phyloP scores from a whole-genome alignment of 2,888 invertebrate species.

The Parthenolecanium corni region DNA sequence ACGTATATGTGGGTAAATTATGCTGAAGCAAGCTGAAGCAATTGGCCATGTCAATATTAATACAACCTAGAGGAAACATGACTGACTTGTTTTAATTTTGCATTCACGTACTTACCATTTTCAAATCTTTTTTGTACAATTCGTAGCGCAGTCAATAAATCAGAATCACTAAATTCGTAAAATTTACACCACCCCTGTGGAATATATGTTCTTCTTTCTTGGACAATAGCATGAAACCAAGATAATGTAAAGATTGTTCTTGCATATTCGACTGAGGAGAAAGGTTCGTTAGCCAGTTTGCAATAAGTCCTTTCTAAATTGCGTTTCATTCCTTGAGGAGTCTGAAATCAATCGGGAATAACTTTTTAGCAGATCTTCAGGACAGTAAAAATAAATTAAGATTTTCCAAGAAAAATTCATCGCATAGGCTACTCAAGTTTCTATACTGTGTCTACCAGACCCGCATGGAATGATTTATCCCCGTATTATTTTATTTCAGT shows the following conservation, averaged over 20 bases:
- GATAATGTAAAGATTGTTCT: conserved; percentile 62
- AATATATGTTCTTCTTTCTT: conserved; percentile 82
- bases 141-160: conserved; percentile 55
- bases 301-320: conserved; percentile 64
- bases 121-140: conserved; percentile 36
- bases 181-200: conserved; percentile 85
- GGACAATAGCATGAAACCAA: conserved; percentile 77
- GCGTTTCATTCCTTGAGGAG: conserved; percentile 74
- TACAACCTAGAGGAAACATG: too few relatives aligned
- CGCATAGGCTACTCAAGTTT: too few relatives aligned
- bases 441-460: background rate
- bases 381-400: too few relatives aligned
- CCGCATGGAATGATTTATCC: too few relatives aligned
- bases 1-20: too few relatives aligned
- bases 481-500: too few relatives aligned
- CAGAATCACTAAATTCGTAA: conserved; percentile 77
- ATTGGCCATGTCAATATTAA: too few relatives aligned
- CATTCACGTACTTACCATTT: conserved; percentile 38
- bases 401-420: too few relatives aligned
- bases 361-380: background rate
- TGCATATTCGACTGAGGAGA: conserved; percentile 36
- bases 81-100: too few relatives aligned
- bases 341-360: conserved; percentile 3
- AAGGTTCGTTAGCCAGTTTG: conserved; percentile 40
- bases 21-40: too few relatives aligned